Base-by-base conservation (phyloP, 1,140 invertebrate species). In the Phenacoccus solenopsis region DNA sequence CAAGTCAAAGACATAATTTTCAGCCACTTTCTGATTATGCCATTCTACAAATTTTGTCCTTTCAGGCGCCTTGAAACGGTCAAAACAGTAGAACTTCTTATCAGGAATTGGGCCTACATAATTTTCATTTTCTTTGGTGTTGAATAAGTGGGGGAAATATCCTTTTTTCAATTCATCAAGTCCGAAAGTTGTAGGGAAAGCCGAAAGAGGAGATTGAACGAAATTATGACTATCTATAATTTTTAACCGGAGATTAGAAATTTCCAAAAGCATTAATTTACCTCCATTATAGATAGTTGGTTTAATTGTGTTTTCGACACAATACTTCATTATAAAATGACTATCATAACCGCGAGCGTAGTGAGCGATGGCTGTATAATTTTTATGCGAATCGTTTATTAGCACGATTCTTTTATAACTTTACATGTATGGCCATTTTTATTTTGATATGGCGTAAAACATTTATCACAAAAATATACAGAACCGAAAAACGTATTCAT, bases 81-180 rank as follows among this genome's bases (percentile, higher is more conserved):
- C 57, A 32, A 24, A 68, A 35, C 56, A 59, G 28, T 72, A 72
- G 30, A 61, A 69, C 27, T 72, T 28, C 64, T 69, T 69, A 21
- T 28, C 30, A 1, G 71, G 71, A 20, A 72, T 72, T 9, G 56
- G 68, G 10, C 71, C 71, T 2, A 69, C 57, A 24, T 69, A 72
- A 69, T 69, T 72, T 59, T 69, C 32, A 69, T 72, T 72, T 28
- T 38, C 71, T 32, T 57, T 57, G 1, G 71, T 69, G 68, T 69
- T 69, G 38, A 69, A 69, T 13, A 69, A 25, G 27, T 69, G 68
- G 16, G 68, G 71, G 24, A 72, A 72, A 56, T 72, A 72, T 12
- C 71, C 71, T 35, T 72, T 72, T 59, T 72, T 72, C 56, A 59
- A 24, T 57, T 72, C 71, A 21, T 38, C 24, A 4, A 69, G 24